phyloP scores from a whole-genome alignment of 2,888 invertebrate species.

The Bombyx huttoni region DNA sequence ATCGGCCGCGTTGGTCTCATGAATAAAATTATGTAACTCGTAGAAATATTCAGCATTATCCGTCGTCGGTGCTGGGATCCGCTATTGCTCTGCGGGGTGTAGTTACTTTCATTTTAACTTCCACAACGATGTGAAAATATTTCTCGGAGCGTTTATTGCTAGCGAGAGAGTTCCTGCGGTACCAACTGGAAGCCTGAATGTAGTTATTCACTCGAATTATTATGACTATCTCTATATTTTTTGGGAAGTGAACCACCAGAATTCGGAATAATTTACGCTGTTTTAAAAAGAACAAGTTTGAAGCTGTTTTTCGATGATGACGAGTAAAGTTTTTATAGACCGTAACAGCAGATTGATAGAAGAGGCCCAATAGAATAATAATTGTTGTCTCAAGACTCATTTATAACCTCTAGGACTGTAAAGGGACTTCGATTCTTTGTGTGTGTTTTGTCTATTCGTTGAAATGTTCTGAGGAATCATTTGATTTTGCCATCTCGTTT shows the following conservation, averaged over 20 bases:
- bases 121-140: conserved; percentile 70
- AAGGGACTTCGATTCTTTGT: no score
- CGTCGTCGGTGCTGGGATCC: conserved; percentile 38
- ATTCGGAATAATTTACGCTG: not conserved
- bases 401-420: no score
- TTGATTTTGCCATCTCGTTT: no score
- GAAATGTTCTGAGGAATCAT: no score
- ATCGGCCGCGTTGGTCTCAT: conserved; percentile 41
- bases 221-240: conserved; percentile 18
- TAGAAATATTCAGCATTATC: conserved; percentile 55
- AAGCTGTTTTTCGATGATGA: no score
- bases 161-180: conserved; percentile 49
- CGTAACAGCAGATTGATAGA: no score
- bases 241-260: conserved; percentile 5
- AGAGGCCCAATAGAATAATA: no score
- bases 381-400: no score
- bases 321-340: no score
- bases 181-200: conserved; percentile 17
- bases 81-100: conserved; percentile 58
- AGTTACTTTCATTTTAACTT: conserved; percentile 69
- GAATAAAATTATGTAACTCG: conserved; percentile 60
- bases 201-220: conserved; percentile 24
- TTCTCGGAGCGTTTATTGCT: conserved; percentile 61
- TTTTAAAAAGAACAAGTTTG: no score
- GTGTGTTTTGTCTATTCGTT: no score